These are phyloP conservation scores for Heliconius congener DNA, from an alignment of 1,140 invertebrate species.

Conservation along the genomic window DNA sequence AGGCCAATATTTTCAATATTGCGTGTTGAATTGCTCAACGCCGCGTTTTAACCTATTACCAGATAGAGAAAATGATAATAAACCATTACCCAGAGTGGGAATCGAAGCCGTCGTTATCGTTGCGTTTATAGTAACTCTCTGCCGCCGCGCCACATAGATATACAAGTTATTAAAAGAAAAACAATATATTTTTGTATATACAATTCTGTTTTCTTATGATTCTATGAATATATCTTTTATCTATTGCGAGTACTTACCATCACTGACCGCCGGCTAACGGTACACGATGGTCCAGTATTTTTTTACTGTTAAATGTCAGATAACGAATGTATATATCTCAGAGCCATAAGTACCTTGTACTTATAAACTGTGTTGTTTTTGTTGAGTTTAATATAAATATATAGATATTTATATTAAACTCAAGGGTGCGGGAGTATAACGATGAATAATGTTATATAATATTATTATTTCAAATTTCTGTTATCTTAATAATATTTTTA, in stretches of 20 bases:
- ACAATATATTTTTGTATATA: neutral
- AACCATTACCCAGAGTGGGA: neutral
- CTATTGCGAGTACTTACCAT: constrained; percentile 30
- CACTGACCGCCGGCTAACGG: constrained; percentile 53
- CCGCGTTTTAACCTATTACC: neutral
- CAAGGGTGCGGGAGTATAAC: neutral
- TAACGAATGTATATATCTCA: constrained; percentile 31
- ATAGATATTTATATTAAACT: neutral
- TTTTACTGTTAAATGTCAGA: constrained; percentile 65
- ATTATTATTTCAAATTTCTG: too few species aligned
- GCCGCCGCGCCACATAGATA: too few species aligned
- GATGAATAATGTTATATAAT: neutral
- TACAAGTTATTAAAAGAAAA: too few species aligned
- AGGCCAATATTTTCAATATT: neutral
- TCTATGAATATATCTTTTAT: constrained; percentile 15
- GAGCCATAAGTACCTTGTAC: constrained; percentile 15
- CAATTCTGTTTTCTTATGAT: neutral
- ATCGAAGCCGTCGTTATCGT: neutral
- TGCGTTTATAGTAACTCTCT: neutral
- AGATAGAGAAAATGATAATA: neutral
- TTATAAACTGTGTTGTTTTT: neutral
- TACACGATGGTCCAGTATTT: constrained; percentile 60
- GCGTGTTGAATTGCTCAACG: neutral
- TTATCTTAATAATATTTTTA: neutral
- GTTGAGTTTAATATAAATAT: too few species aligned